phyloP scores from a whole-genome alignment of 2,888 invertebrate species.

The Parnassius smintheus region DNA sequence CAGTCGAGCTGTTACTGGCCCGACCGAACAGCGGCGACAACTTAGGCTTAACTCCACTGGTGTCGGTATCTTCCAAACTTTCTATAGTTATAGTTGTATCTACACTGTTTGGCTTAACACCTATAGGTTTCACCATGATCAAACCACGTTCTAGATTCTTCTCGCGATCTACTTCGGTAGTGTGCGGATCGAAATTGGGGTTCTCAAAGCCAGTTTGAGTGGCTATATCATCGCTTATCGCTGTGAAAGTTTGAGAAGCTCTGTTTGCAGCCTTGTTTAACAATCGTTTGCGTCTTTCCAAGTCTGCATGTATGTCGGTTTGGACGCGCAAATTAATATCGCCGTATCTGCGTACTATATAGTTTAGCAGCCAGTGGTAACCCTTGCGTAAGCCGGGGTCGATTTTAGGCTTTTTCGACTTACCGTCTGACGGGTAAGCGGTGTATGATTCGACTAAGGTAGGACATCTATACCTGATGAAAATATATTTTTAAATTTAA shows the following conservation, averaged over 20 bases:
- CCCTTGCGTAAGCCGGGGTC: slow-evolving; percentile 85
- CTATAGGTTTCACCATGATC: slow-evolving; percentile 67
- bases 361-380: slow-evolving; percentile 86
- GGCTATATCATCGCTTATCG: slow-evolving; percentile 61
- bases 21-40: slow-evolving; percentile 70
- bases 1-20: slow-evolving; percentile 43
- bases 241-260: slow-evolving; percentile 56
- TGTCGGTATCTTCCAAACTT: slow-evolving; percentile 54
- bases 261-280: slow-evolving; percentile 57
- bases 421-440: slow-evolving; percentile 56
- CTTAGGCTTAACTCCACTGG: slow-evolving; percentile 57
- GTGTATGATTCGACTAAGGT: slow-evolving; percentile 90
- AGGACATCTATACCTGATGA: slow-evolving; percentile 84
- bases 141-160: slow-evolving; percentile 49
- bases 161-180: slow-evolving; percentile 37
- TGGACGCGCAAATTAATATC: slow-evolving; percentile 83
- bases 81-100: slow-evolving; percentile 71
- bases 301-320: slow-evolving; percentile 82
- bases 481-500: not conserved
- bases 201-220: slow-evolving; percentile 75
- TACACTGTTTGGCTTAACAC: slow-evolving; percentile 49
- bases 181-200: slow-evolving; percentile 59
- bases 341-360: slow-evolving; percentile 84
- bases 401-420: slow-evolving; percentile 74
- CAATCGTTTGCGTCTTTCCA: slow-evolving; percentile 71